A percentile compares a stretch with the other conserved stretches of the same genome.
These are phyloP conservation scores for Orthosia gracilis DNA, from an alignment of 2,888 invertebrate genomes.

Conservation along the genomic window DNA sequence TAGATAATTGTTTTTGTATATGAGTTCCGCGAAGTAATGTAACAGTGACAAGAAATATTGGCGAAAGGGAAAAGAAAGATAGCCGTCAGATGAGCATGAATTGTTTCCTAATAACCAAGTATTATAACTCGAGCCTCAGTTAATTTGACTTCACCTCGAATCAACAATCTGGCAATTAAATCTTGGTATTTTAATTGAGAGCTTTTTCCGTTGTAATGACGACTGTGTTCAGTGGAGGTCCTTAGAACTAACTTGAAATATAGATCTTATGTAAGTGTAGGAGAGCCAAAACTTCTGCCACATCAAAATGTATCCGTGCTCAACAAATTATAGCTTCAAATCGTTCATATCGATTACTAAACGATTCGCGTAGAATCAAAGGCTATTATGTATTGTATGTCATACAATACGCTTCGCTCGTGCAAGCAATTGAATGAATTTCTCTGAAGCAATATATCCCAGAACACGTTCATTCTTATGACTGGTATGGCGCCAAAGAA, in stretches of 20 bases:
- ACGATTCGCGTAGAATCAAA: not conserved
- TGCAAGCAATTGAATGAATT: slow-evolving; percentile 28
- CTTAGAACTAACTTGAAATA: no score
- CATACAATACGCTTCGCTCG: slow-evolving; percentile 10
- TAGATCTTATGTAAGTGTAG: no score
- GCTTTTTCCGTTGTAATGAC: no score
- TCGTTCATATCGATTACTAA: not conserved
- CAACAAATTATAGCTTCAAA: not conserved
- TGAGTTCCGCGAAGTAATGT: not conserved
- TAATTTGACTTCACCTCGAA: no score
- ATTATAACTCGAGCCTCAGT: no score
- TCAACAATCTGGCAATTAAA: no score
- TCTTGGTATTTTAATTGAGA: no score
- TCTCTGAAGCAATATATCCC: slow-evolving; percentile 46
- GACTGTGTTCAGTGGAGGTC: no score
- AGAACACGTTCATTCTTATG: slow-evolving; percentile 47
- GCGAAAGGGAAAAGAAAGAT: not conserved
- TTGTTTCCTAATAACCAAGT: no score
- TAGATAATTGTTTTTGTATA: slow-evolving; percentile 8
- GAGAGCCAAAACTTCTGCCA: not conserved
- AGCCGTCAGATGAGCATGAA: not conserved
- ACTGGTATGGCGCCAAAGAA: slow-evolving; percentile 38
- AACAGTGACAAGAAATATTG: not conserved
- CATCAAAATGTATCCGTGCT: not conserved
- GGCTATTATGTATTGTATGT: not conserved